Percentiles rank a stretch among this genome's conserved stretches.
Conservation (phyloP, 2,888 invertebrate species). For the Leptinotarsa tumamoca region DNA sequence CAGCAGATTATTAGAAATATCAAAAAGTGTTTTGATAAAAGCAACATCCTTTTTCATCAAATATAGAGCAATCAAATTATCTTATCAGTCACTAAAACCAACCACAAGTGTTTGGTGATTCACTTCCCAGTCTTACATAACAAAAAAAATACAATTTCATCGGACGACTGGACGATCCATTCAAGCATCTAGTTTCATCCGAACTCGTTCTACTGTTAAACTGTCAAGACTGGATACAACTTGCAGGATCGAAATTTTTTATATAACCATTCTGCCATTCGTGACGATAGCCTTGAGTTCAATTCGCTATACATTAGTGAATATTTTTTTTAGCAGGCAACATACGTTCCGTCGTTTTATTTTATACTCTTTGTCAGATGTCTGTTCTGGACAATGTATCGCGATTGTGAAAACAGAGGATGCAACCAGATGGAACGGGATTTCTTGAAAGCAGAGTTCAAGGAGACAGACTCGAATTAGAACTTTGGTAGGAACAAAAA, state of each 20-base stretch:
- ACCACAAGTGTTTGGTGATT: too few species aligned
- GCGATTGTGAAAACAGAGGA: background rate
- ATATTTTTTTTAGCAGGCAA: background rate
- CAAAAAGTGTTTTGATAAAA: background rate
- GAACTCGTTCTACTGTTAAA: background rate
- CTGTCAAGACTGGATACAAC: background rate
- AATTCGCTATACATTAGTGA: background rate
- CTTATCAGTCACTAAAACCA: background rate
- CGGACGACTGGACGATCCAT: background rate
- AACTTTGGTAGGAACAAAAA: too few species aligned
- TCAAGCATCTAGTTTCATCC: background rate
- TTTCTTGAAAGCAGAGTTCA: background rate
- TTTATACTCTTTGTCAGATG: background rate
- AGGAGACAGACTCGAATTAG: background rate
- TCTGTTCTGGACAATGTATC: background rate
- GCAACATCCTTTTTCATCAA: background rate
- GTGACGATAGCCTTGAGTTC: background rate
- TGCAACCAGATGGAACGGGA: slow-evolving; percentile 9
- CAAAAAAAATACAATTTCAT: too few species aligned
- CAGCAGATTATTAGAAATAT: too few species aligned
- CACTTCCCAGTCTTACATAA: too few species aligned
- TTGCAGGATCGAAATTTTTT: background rate
- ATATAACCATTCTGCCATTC: background rate
- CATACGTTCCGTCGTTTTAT: background rate
- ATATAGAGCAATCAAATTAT: background rate